Conservation (phyloP, 2,797 vertebrate species). For the Trachurus trachurus region DNA sequence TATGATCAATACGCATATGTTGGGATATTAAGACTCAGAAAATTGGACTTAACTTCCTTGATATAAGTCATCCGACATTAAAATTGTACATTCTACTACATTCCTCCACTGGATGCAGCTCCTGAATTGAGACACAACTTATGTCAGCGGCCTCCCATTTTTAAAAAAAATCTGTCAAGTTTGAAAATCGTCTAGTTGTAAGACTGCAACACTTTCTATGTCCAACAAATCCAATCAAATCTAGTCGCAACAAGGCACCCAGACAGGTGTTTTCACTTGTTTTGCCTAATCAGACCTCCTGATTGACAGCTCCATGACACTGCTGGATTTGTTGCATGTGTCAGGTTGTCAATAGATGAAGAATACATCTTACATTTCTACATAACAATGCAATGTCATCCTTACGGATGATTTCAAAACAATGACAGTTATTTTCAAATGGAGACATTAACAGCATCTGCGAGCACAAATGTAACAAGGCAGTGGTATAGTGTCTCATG, state of each 20-base stretch:
- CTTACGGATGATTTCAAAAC: background rate
- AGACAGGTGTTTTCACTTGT: too few relatives aligned
- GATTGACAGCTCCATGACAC: too few relatives aligned
- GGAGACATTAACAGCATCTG: background rate
- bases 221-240: too few relatives aligned
- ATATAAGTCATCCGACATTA: constrained; percentile 58
- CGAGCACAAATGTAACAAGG: background rate
- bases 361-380: background rate
- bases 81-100: constrained; percentile 50
- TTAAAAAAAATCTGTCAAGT: too few relatives aligned
- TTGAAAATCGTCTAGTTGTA: too few relatives aligned
- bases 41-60: constrained; percentile 40
- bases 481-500: constrained; percentile 18
- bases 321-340: background rate
- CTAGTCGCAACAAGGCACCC: too few relatives aligned
- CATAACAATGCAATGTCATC: background rate
- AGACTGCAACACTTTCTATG: too few relatives aligned
- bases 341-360: background rate
- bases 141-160: too few relatives aligned
- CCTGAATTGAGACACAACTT: too few relatives aligned
- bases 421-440: background rate
- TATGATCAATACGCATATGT: constrained; percentile 30
- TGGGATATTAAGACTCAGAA: constrained; percentile 63
- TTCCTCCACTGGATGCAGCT: too few relatives aligned
- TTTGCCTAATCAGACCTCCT: too few relatives aligned